These are phyloP conservation scores for Drosophila persimilis DNA, from an alignment of 1,140 invertebrate species.

Conservation along the genomic window DNA sequence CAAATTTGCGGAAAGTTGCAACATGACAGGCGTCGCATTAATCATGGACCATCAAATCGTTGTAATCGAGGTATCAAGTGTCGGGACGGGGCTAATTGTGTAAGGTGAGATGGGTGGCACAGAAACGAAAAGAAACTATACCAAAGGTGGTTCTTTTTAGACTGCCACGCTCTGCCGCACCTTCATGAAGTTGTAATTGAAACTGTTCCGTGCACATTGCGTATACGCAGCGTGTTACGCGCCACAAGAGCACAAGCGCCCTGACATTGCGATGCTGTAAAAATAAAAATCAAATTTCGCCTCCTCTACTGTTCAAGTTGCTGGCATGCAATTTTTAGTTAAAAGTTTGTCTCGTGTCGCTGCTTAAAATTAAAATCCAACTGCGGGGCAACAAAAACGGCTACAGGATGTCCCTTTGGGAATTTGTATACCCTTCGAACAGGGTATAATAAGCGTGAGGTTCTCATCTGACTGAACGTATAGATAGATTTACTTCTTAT, in stretches of 20 bases:
- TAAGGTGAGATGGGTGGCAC: slow-evolving; percentile 20
- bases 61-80: slow-evolving; percentile 63
- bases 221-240: slow-evolving; percentile 64
- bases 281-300: slow-evolving; percentile 74
- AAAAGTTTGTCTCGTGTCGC: slow-evolving; percentile 70
- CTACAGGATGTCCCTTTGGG: slow-evolving; percentile 1
- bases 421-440: no score
- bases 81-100: slow-evolving; percentile 60
- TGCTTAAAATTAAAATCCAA: slow-evolving; percentile 76
- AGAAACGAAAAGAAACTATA: neutral
- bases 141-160: slow-evolving; percentile 24
- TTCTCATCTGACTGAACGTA: no score
- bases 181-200: slow-evolving; percentile 64
- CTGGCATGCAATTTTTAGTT: slow-evolving; percentile 62
- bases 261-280: slow-evolving; percentile 13
- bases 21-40: slow-evolving; percentile 63
- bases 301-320: slow-evolving; percentile 50
- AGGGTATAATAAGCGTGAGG: no score
- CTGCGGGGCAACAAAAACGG: slow-evolving; percentile 33
- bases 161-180: slow-evolving; percentile 12
- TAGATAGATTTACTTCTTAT: no score
- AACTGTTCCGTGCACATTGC: slow-evolving; percentile 57
- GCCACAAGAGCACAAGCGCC: slow-evolving; percentile 14
- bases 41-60: slow-evolving; percentile 72
- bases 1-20: slow-evolving; percentile 69